phyloP scores from a whole-genome alignment of 2,888 invertebrate species.

The Sepiola atlantica region DNA sequence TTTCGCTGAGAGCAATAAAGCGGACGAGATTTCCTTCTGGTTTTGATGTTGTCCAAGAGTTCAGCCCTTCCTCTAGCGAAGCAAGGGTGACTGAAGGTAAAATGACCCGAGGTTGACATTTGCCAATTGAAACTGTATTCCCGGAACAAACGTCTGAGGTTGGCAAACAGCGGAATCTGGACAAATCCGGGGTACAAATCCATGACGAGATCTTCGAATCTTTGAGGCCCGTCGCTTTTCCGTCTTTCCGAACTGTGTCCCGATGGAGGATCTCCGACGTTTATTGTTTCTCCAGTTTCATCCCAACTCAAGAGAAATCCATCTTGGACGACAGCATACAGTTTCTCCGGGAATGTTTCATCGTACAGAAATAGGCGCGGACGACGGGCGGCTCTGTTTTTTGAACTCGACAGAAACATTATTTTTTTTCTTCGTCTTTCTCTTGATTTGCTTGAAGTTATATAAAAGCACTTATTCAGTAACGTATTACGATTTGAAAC shows the following conservation, averaged over 20 bases:
- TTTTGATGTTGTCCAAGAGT: conserved; percentile 54
- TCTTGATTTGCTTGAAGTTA: not conserved
- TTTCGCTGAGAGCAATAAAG: not conserved
- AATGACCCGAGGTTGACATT: conserved; percentile 54
- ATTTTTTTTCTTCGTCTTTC: not conserved
- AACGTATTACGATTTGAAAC: not conserved
- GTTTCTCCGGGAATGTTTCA: conserved; percentile 65
- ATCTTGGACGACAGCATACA: conserved; percentile 65
- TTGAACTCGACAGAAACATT: not conserved
- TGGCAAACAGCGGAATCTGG: conserved; percentile 68
- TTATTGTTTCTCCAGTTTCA: conserved; percentile 59
- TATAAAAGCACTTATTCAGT: not conserved
- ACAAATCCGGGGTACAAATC: conserved; percentile 69
- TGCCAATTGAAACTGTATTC: conserved; percentile 70
- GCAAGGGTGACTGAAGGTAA: conserved; percentile 66
- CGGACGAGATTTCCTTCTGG: conserved; percentile 50
- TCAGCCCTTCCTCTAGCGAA: conserved; percentile 60
- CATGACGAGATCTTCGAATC: conserved; percentile 57
- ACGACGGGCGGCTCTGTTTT: not conserved
- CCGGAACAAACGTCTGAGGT: conserved; percentile 69
- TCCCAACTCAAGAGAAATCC: conserved; percentile 65
- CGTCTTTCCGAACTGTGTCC: not conserved
- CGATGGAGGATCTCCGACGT: conserved; percentile 49
- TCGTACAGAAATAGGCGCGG: not conserved
- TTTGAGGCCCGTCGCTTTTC: conserved; percentile 23